Evolutionary conservation across 2,113 vertebrate species (phyloP).

Genomic region (Gavialis gangeticus): DNA sequence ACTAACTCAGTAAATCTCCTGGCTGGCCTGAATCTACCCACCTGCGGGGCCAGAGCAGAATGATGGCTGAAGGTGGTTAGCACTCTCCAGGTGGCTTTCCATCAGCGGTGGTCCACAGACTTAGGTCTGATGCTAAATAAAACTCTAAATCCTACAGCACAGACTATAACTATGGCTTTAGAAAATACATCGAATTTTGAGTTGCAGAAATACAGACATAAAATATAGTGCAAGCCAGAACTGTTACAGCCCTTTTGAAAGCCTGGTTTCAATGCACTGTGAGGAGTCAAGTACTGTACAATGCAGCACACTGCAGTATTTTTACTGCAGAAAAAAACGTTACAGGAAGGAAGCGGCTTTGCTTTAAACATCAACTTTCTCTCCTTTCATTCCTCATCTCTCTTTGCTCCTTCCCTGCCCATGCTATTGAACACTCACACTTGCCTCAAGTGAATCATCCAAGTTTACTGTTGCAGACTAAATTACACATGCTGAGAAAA

Average conservation of each 20-base stretch:
- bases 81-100: background rate
- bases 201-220: background rate
- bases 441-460: background rate
- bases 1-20: background rate
- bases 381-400: accelerated
- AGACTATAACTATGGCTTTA: background rate
- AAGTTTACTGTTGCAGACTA: background rate
- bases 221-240: background rate
- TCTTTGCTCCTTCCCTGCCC: background rate
- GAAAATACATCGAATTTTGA: background rate
- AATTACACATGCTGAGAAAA: background rate
- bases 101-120: background rate
- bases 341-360: background rate
- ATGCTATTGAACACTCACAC: background rate
- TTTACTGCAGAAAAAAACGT: background rate
- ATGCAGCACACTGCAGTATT: background rate
- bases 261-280: background rate
- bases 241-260: background rate
- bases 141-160: background rate
- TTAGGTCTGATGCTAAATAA: background rate
- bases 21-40: background rate
- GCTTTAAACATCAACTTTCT: background rate
- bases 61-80: background rate
- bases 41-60: background rate
- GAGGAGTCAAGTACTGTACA: background rate